Conservation (phyloP, 1,140 invertebrate genomes). For the Acromyrmex heyeri region DNA sequence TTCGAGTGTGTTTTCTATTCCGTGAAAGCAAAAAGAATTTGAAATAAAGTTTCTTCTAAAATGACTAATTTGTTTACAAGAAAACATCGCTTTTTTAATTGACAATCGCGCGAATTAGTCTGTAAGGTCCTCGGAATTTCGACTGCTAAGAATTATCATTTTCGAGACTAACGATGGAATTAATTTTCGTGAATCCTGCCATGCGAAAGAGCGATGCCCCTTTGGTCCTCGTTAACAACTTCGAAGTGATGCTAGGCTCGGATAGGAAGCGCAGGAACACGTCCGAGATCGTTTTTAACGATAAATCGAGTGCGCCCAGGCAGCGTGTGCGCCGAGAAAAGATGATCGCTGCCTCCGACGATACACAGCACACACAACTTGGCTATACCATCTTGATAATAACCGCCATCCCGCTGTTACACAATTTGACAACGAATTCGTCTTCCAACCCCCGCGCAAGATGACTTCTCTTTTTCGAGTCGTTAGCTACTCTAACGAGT, state of each 20-base stretch:
- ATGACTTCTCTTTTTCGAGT: constrained; percentile 29
- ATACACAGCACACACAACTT: constrained; percentile 38
- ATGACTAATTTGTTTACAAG: neutral
- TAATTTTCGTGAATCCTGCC: constrained; percentile 59
- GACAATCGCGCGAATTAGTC: neutral
- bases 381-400: constrained; percentile 80
- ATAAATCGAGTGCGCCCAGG: constrained; percentile 70
- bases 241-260: constrained; percentile 47
- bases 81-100: neutral
- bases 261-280: constrained; percentile 63
- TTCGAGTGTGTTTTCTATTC: neutral
- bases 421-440: constrained; percentile 81
- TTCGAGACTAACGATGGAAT: constrained; percentile 40
- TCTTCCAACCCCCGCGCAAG: constrained; percentile 60
- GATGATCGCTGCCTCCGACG: constrained; percentile 58
- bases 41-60: neutral
- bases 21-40: neutral
- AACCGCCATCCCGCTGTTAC: constrained; percentile 77
- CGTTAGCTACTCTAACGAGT: constrained; percentile 50
- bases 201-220: constrained; percentile 62
- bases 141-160: constrained; percentile 7
- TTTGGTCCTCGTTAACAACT: constrained; percentile 61
- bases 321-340: constrained; percentile 61
- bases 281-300: constrained; percentile 62
- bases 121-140: neutral